Evolutionary conservation across 2,888 invertebrate species (phyloP), one percentile per base, ranked within the genome.

Genomic region (Zootermopsis nevadensis): DNA sequence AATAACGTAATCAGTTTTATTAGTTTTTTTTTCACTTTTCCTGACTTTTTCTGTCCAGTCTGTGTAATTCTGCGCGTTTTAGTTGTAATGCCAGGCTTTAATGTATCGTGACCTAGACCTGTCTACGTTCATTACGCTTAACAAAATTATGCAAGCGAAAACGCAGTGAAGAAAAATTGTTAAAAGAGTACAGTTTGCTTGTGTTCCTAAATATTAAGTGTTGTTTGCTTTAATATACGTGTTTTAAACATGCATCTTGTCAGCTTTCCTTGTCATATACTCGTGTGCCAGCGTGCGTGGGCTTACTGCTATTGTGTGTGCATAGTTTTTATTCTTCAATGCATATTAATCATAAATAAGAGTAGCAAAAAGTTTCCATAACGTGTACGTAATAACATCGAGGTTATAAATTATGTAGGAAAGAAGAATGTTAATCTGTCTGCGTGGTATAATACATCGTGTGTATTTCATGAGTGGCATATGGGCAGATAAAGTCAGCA

Each of bases 381-480:
- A 31, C 69, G 6, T 31, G 69, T 30, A 33, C 31, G 69, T 69
- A 33, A 69, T 69, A 69, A 69, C 69, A 69, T 69, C 15, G 69
- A n/a, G 30, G 69, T 69, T 33, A 69, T 69, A 69, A 69, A 69
- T 69, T 69, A 31, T 30, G 33, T 30, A 69, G 69, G 15, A 33
- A 69, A 33, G 69, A 31, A 33, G 69, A 33, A 30, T 15, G 19
- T 15, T 69, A 69, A 69, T 69, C 69, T 69, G 31, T 33, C 69
- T 69, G 27, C 69, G 19, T 8, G 30, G 22, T 66, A 8, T 66
- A 66, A 30, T n/a, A 27, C 66, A 27, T 27, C 27, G 27, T 27
- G 8, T 48, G 48, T 66, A 66, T 12, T n/a, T 66, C 66, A 66
- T 66, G 66, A 66, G 66, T 66, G 66, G 66, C 66, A 27, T 66